Conservation (phyloP, 2,888 invertebrate species). For the Netelia inedita region DNA sequence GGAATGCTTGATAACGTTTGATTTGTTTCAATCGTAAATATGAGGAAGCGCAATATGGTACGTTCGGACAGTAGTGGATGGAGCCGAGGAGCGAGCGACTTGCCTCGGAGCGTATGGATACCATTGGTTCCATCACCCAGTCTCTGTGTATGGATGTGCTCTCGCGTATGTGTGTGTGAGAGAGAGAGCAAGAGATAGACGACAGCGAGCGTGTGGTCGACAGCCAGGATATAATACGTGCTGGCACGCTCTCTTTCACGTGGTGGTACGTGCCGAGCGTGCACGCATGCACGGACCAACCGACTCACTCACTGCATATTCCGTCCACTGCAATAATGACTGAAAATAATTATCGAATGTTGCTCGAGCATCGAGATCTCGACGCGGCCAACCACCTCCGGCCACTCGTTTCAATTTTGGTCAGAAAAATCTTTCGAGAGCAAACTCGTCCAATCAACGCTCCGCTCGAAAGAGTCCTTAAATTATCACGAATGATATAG, state of each 20-base stretch:
- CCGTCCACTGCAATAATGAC: constrained; percentile 52
- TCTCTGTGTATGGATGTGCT: constrained; percentile 36
- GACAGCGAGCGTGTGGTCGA: constrained; percentile 16
- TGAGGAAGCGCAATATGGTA: constrained; percentile 76
- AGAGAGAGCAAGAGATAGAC: constrained; percentile 37
- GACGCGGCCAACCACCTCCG: background rate
- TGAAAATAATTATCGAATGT: constrained; percentile 41
- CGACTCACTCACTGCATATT: constrained; percentile 48
- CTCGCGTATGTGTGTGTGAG: constrained; percentile 44
- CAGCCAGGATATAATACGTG: constrained; percentile 57
- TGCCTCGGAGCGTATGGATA: constrained; percentile 49
- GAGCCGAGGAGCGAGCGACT: background rate
- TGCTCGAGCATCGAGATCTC: background rate
- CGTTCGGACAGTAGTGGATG: constrained; percentile 43
- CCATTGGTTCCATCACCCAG: constrained; percentile 43
- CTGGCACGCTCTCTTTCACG: constrained; percentile 59
- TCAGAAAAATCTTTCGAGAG: background rate
- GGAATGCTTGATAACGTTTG: constrained; percentile 85
- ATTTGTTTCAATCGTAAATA: constrained; percentile 85
- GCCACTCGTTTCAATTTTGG: background rate
- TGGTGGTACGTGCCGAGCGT: constrained; percentile 24
- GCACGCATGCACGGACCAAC: constrained; percentile 13
- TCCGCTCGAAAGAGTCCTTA: constrained; percentile 5
- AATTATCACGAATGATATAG: background rate
- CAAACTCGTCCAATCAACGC: constrained; percentile 1